Percentiles rank a stretch among this genome's conserved stretches.
Conservation (phyloP, 2,113 vertebrate genomes). For the Phrynocephalus versicolor region DNA sequence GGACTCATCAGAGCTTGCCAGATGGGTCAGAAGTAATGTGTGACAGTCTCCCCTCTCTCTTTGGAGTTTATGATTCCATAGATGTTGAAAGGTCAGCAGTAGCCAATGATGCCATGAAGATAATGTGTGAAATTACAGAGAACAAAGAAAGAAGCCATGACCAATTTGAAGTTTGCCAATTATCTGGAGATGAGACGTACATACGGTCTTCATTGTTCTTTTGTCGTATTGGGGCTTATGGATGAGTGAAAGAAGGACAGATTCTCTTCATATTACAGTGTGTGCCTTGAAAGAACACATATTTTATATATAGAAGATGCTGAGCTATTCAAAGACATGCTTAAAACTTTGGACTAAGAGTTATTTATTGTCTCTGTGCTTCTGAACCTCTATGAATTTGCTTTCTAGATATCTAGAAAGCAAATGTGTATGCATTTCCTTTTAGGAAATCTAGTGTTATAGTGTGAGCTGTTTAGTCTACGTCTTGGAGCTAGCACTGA, state of each 20-base stretch:
- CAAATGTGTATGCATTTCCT: neutral
- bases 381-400: neutral
- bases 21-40: neutral
- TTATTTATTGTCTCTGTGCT: neutral
- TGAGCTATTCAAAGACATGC: slow-evolving; percentile 16
- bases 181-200: neutral
- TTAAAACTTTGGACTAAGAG: neutral
- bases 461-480: slow-evolving; percentile 25
- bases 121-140: neutral
- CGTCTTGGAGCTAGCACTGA: neutral
- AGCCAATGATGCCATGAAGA: neutral
- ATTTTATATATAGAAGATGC: neutral
- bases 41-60: neutral
- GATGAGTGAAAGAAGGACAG: neutral
- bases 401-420: neutral
- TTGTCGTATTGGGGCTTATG: neutral
- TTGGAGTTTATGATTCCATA: neutral
- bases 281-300: slow-evolving; percentile 1
- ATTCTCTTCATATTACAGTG: neutral
- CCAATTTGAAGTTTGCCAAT: neutral
- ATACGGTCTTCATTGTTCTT: neutral
- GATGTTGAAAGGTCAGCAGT: neutral
- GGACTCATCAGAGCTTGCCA: neutral
- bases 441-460: slow-evolving; percentile 20
- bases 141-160: neutral